Base-by-base conservation (phyloP, 2,797 vertebrate species). In the Galago senegalensis region DNA sequence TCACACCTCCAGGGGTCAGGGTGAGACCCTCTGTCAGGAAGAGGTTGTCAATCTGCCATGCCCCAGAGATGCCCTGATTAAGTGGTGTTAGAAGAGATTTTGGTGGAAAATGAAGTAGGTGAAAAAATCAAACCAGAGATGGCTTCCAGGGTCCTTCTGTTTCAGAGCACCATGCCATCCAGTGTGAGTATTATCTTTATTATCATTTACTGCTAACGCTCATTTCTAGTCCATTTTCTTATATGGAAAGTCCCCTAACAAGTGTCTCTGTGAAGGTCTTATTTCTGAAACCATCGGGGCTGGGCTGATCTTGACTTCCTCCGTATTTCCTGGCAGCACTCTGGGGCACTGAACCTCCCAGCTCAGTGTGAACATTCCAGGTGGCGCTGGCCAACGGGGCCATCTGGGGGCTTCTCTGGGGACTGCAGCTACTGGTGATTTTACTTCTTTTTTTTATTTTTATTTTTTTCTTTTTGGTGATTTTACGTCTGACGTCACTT, bases 281-380 rank as follows among this genome's bases (percentile, higher is more conserved):
- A 27, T 56, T 46, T 82, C 34, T 31, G 67, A 43, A 16, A 65
- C 43, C 2, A 0, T 40, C 2, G 37, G 34, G 40, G 31, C 46
- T 23, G 8, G 20, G 21, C 43, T 46, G 72, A 29, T 60, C 27
- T 31, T n/a, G 90, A 46, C 40, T 9, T 53, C 27, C 4, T 3
- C 1, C 1, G 49, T 14, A 29, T n/a, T 25, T 21, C 20, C 25
- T 3, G 9, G 46, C 60, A 27, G 34, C 18, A 20, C 18, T 69
- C 58, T 20, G 0, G 29, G 31, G 16, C 40, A 5, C 8, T 34
- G 11, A 16, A 16, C 3, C 23, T 40, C 29, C 31, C 17, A 29
- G 23, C 3, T 0, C 6, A 69, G 4, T 25, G 14, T 7, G n/a
- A 31, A 40, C 1, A 18, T 0, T 14, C 34, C 18, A n/a, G 1